Base-by-base conservation (phyloP, 2,113 vertebrate genomes). In the Scomber colias region DNA sequence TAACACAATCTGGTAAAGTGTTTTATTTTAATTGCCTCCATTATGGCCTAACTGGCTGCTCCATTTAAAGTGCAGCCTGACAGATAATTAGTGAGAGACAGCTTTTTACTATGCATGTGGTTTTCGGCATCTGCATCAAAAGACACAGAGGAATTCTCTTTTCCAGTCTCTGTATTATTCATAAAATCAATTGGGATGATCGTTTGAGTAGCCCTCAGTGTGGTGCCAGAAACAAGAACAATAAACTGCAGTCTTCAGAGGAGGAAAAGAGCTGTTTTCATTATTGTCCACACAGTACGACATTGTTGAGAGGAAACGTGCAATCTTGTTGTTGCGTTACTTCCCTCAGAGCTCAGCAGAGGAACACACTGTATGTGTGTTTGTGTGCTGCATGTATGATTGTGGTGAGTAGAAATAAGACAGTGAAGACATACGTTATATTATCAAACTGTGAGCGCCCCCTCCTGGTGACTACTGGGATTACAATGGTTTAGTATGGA, bases 1-100 rank as follows among this genome's bases (percentile, higher is more conserved):
- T 40, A 21, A 69, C 16, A 70, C 80, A 83, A 87, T 87, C 81
- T 78, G 53, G 3, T 82, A 16, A 79, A 88, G 85, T 89, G 88
- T 48, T 77, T 67, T 5, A 19, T 57, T 66, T 75, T 19, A 64
- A 75, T 61, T 49, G 27, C 46, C 46, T 59, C 75, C 30, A 56
- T 82, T 48, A 72, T 8, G 24, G 40, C 55, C 60, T 62, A 1
- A 40, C 35, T 7, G 35, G 35, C 53, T 21, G 40, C 35, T 62
- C 21, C 17, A 45, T 27, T 35, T 55, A 45, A 49, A 70, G 40
- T 13, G 69, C 51, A 60, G 44, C 4, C 48, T 69, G 62, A 66
- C 61, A 69, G 69, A 35, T 56, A 51, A 78, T 72, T 24, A 50
- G 13, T 0, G 0, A 5, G 55, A 45, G 35, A 19, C 0, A 1